Percentiles rank a stretch among this genome's conserved stretches.
Conservation (phyloP, 2,797 vertebrate genomes). For the Garrulus glandarius region DNA sequence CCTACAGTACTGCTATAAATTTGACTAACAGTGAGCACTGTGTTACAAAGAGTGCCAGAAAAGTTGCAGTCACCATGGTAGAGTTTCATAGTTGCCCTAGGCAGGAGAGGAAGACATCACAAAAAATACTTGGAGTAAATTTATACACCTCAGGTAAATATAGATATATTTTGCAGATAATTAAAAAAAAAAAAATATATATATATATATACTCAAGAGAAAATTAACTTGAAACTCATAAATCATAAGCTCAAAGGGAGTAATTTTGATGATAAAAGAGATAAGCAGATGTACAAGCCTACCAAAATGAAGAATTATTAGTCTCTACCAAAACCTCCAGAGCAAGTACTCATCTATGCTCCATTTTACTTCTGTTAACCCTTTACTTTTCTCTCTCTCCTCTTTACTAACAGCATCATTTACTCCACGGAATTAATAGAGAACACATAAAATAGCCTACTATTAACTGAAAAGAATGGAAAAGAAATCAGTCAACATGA, state of each 20-base stretch:
- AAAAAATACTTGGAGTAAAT: not conserved
- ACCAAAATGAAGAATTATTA: not conserved
- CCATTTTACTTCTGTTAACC: not conserved
- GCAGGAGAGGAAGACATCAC: not conserved
- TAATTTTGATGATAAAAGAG: not conserved
- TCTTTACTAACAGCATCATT: not conserved
- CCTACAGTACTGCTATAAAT: not conserved
- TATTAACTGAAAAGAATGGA: not conserved
- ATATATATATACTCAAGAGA: not conserved
- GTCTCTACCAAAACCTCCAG: not conserved
- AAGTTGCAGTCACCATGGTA: not conserved
- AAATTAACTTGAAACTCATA: not conserved
- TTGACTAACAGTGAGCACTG: not conserved
- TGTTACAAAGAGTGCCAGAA: not conserved
- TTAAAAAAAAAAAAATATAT: not conserved
- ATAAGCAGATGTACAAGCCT: not conserved
- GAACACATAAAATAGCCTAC: not conserved
- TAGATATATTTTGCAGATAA: not conserved
- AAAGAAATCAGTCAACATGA: not conserved
- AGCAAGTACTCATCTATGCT: not conserved
- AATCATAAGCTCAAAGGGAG: not conserved
- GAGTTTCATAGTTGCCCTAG: not conserved
- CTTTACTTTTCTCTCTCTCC: not conserved
- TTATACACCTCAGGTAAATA: not conserved
- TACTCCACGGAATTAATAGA: not conserved